A percentile compares a stretch with the other conserved stretches of the same genome.
These are phyloP conservation scores for Drosophila monieri DNA, from an alignment of 2,888 invertebrate species.

Conservation along the genomic window DNA sequence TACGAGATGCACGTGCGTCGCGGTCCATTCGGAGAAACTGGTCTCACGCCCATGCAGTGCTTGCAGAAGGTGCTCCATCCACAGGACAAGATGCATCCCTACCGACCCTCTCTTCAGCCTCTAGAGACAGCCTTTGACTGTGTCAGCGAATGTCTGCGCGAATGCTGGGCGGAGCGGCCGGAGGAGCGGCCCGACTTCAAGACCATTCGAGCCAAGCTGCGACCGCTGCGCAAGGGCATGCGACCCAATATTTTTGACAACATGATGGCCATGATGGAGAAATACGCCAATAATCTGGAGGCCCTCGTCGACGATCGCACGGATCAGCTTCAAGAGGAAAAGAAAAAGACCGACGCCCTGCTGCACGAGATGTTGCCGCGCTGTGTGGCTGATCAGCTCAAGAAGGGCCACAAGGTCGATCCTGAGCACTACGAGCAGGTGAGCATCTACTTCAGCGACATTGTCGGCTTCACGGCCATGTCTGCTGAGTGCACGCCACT, in stretches of 20 bases:
- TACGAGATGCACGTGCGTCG: constrained; percentile 94
- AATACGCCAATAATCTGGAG: constrained; percentile 97
- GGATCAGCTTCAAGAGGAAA: constrained; percentile 96
- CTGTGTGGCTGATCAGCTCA: constrained; percentile 96
- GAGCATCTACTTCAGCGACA: constrained; percentile 97
- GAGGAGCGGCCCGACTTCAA: constrained; percentile 93
- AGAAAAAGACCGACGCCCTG: constrained; percentile 96
- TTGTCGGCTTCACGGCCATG: constrained; percentile 96
- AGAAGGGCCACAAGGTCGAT: constrained; percentile 94
- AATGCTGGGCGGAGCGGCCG: constrained; percentile 94
- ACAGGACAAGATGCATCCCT: constrained; percentile 79
- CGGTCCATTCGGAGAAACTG: constrained; percentile 92
- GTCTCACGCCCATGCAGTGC: constrained; percentile 88
- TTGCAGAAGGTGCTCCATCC: constrained; percentile 83
- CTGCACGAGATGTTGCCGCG: constrained; percentile 94
- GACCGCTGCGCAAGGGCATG: constrained; percentile 95
- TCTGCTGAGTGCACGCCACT: constrained; percentile 95
- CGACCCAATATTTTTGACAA: constrained; percentile 98
- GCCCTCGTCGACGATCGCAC: constrained; percentile 96
- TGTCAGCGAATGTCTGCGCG: constrained; percentile 92
- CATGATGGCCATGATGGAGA: constrained; percentile 99
- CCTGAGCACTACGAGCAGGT: constrained; percentile 94
- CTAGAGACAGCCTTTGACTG: constrained; percentile 93
- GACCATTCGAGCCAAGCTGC: constrained; percentile 89
- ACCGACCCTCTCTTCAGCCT: constrained; percentile 89